Conservation (phyloP, 2,797 vertebrate species). For the Microchirus variegatus region DNA sequence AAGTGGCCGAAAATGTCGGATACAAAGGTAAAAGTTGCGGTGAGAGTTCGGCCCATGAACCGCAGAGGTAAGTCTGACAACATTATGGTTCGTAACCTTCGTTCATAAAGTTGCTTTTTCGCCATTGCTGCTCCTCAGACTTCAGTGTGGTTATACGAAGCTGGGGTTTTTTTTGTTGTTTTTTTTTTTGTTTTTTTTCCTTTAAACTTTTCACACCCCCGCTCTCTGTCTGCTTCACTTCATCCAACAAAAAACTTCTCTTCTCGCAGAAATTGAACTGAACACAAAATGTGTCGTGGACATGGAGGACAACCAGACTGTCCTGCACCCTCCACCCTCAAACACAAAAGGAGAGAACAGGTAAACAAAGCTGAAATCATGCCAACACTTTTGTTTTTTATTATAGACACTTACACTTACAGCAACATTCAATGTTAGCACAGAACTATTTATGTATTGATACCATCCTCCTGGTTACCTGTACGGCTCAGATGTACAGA, state of each 20-base stretch:
- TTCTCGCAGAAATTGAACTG: constrained; percentile 93
- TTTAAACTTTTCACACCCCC: constrained; percentile 29
- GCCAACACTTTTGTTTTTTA: neutral
- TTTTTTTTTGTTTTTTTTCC: neutral
- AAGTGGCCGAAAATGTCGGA: constrained; percentile 91
- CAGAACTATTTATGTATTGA: neutral
- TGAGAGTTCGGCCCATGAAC: constrained; percentile 97
- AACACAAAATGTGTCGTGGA: constrained; percentile 98
- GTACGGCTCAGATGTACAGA: neutral
- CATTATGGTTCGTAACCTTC: constrained; percentile 26
- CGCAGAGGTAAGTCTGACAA: constrained; percentile 87
- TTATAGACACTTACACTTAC: neutral
- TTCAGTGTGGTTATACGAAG: constrained; percentile 8
- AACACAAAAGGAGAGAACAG: constrained; percentile 92
- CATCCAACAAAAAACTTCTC: constrained; percentile 47
- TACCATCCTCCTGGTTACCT: neutral
- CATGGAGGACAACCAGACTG: constrained; percentile 97
- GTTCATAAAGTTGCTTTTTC: constrained; percentile 51
- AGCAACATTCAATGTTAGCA: constrained; percentile 16
- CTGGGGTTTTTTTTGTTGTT: neutral
- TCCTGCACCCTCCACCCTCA: constrained; percentile 92
- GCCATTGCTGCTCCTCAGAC: constrained; percentile 48
- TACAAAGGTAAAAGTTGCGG: constrained; percentile 98
- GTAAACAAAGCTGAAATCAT: constrained; percentile 76
- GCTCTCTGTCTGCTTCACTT: constrained; percentile 36